Evolutionary conservation across 2,113 vertebrate genomes (phyloP).

Genomic region (Vulpes lagopus): DNA sequence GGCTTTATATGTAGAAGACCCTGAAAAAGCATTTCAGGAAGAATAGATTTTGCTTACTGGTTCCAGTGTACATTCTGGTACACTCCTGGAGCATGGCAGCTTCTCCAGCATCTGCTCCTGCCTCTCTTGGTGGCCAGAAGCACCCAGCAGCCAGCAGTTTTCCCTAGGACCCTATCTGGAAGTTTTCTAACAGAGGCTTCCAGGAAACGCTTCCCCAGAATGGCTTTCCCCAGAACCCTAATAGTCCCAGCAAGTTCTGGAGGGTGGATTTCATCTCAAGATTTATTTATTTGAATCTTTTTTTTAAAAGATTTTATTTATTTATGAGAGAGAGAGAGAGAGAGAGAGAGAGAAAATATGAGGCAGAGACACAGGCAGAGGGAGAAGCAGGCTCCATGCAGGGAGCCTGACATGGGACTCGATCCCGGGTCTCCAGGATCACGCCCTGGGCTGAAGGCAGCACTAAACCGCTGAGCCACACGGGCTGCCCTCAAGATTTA

Average conservation of each 20-base stretch:
- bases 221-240: not conserved
- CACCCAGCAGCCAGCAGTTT: not conserved
- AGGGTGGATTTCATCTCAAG: not conserved
- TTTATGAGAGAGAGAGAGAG: too few species aligned
- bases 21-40: not conserved
- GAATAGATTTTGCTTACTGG: not conserved
- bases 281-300: not conserved
- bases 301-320: too few species aligned
- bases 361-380: too few species aligned
- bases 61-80: not conserved
- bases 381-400: too few species aligned
- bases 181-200: constrained; percentile 4
- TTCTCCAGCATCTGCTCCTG: not conserved
- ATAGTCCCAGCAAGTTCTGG: not conserved
- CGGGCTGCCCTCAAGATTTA: too few species aligned
- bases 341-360: too few species aligned
- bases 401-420: too few species aligned
- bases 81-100: not conserved
- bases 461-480: too few species aligned
- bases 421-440: too few species aligned
- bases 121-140: not conserved
- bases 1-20: not conserved
- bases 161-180: not conserved
- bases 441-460: too few species aligned
- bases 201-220: not conserved